Evolutionary conservation across 92 coral and sea anemone species (phyloP).

Genomic region (Plumapathes pennacea): DNA sequence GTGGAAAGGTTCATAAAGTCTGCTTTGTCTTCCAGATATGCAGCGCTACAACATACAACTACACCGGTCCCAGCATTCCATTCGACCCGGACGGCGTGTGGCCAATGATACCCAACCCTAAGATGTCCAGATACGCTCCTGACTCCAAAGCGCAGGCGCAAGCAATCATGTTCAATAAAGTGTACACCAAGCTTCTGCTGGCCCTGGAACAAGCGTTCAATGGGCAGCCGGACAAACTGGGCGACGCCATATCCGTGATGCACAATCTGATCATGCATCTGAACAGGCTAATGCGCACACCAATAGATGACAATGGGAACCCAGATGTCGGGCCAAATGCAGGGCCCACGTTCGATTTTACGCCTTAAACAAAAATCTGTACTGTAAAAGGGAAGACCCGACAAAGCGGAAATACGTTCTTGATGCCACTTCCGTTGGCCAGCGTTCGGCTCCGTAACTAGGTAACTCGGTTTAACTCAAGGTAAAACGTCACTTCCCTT

Average conservation of each 20-base stretch:
- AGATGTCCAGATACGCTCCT: slow-evolving; percentile 5
- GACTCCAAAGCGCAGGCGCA: slow-evolving; percentile 9
- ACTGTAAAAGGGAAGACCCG: too few species aligned
- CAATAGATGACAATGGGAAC: slow-evolving; percentile 41
- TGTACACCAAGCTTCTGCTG: slow-evolving; percentile 19
- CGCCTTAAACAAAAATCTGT: too few species aligned
- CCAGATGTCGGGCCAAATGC: slow-evolving; percentile 50
- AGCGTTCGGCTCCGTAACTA: too few species aligned
- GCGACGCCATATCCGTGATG: slow-evolving; percentile 42
- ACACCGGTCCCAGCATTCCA: slow-evolving; percentile 18
- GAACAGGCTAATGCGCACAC: slow-evolving; percentile 36
- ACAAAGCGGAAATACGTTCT: too few species aligned
- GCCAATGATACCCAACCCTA: slow-evolving; percentile 31
- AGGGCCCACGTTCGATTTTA: slow-evolving; percentile 38
- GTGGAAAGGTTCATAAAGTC: too few species aligned
- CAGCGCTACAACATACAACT: too few species aligned
- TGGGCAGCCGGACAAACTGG: slow-evolving; percentile 17
- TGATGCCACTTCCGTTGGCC: too few species aligned
- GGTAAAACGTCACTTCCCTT: too few species aligned
- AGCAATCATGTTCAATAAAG: slow-evolving; percentile 7
- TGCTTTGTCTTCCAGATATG: too few species aligned
- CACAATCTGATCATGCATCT: slow-evolving; percentile 22
- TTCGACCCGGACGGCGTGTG: slow-evolving; percentile 39
- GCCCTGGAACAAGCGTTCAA: slow-evolving; percentile 21
- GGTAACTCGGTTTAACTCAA: too few species aligned